Evolutionary conservation across 2,113 vertebrate species (phyloP).

Genomic region (Ptilonorhynchus violaceus): DNA sequence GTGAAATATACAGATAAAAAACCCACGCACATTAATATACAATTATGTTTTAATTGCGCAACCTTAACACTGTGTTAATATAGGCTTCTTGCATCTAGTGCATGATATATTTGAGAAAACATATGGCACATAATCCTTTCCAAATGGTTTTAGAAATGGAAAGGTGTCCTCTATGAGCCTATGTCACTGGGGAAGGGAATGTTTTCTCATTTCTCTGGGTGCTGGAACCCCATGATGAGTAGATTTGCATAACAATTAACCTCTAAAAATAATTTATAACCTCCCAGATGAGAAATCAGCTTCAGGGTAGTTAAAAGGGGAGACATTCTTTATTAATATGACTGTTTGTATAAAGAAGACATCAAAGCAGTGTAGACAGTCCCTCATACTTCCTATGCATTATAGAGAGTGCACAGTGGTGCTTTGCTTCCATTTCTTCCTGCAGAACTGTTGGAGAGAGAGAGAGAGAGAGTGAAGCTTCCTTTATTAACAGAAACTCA

Average conservation of each 20-base stretch:
- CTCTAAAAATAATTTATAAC: constrained; percentile 56
- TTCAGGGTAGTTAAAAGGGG: constrained; percentile 30
- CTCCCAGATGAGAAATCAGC: constrained; percentile 44
- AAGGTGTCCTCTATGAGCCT: constrained; percentile 24
- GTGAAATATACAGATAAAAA: not conserved
- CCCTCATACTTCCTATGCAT: not conserved
- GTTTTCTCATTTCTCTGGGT: constrained; percentile 37
- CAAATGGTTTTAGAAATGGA: constrained; percentile 37
- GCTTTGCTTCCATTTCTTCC: not conserved
- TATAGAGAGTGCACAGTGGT: not conserved
- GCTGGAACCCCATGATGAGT: constrained; percentile 21
- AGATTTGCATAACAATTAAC: constrained; percentile 57
- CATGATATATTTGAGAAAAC: not conserved
- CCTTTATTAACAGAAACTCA: not conserved
- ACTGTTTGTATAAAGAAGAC: not conserved
- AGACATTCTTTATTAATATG: constrained; percentile 14
- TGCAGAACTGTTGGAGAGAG: not conserved
- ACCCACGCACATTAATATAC: not conserved
- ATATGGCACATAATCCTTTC: constrained; percentile 22
- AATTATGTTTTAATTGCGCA: not conserved
- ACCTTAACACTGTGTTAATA: not conserved
- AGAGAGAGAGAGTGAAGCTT: not conserved
- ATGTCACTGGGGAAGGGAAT: not conserved
- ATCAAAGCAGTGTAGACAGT: not conserved
- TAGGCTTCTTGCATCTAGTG: not conserved